Conservation (phyloP, 2,113 vertebrate genomes). For the Mobula birostris region DNA sequence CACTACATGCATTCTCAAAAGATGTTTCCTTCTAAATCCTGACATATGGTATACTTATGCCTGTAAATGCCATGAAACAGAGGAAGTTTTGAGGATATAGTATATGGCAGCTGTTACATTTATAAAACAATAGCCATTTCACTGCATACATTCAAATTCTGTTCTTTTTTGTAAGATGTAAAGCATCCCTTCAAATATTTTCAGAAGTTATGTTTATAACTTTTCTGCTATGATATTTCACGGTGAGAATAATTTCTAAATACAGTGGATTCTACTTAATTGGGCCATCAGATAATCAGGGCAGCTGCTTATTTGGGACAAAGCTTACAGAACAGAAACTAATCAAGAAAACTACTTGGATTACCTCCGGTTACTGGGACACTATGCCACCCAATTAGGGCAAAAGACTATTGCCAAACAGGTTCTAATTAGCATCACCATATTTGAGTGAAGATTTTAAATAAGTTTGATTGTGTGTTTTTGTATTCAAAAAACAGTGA, state of each 20-base stretch:
- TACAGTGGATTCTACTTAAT: not conserved
- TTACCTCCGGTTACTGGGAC: too few relatives aligned
- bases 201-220: not conserved
- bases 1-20: not conserved
- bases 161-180: not conserved
- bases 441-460: too few relatives aligned
- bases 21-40: not conserved
- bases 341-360: too few relatives aligned
- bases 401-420: too few relatives aligned
- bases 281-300: too few relatives aligned
- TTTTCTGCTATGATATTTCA: not conserved
- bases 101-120: constrained; percentile 58
- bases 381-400: too few relatives aligned
- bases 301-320: too few relatives aligned
- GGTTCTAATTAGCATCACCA: too few relatives aligned
- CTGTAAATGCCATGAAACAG: constrained; percentile 61
- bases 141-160: not conserved
- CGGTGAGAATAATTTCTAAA: not conserved
- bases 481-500: too few relatives aligned
- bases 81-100: constrained; percentile 65
- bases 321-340: too few relatives aligned
- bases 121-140: not conserved
- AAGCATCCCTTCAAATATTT: not conserved
- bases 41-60: constrained; percentile 71
- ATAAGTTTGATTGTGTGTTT: too few relatives aligned